Base-by-base conservation (phyloP, 2,888 invertebrate genomes). In the Epistrophe eligans region DNA sequence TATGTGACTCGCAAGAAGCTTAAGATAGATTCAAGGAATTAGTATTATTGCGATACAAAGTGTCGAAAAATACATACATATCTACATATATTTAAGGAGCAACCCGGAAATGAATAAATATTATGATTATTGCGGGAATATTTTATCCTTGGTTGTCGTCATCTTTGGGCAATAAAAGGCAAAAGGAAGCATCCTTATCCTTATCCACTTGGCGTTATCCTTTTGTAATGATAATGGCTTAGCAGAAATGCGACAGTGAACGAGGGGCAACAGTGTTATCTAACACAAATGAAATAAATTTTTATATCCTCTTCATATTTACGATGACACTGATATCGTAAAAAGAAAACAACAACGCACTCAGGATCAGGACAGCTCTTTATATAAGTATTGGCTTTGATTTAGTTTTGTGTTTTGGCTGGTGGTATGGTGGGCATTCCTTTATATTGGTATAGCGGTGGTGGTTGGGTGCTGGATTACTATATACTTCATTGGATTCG, bases 221-320 rank as follows among this genome's bases (percentile, higher is more conserved):
- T 66, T 87, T 87, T 83, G 87, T 87, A 87, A 87, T 87, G 83
- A 87, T 87, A 87, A 87, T 87, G 83, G 72, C 40, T 72, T 74
- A 72, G 83, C 71, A 76, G 79, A 79, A 87, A 83, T 87, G 45
- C 76, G 72, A 84, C 80, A 77, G 32, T 55, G 13, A 73, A 74
- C 71, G 62, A 58, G 64, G 82, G 82, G 60, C 79, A 76, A 79
- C 76, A 87, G 83, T 87, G 87, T 87, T 87, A 87, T 87, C 87
- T 87, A 76, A 83, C 79, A 80, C 79, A 87, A 76, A 87, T 87
- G 87, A 87, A 87, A 87, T 87, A 83, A 87, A 87, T 87, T 87
- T 87, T 87, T 83, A 87, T 87, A 87, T 87, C 87, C 83, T 83
- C 79, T 83, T 87, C 87, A 83, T 83, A 83, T 83, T 87, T 83